Evolutionary conservation across 2,113 vertebrate genomes (phyloP), one percentile per base, ranked within the genome.

Genomic region (Montifringilla adamsi): DNA sequence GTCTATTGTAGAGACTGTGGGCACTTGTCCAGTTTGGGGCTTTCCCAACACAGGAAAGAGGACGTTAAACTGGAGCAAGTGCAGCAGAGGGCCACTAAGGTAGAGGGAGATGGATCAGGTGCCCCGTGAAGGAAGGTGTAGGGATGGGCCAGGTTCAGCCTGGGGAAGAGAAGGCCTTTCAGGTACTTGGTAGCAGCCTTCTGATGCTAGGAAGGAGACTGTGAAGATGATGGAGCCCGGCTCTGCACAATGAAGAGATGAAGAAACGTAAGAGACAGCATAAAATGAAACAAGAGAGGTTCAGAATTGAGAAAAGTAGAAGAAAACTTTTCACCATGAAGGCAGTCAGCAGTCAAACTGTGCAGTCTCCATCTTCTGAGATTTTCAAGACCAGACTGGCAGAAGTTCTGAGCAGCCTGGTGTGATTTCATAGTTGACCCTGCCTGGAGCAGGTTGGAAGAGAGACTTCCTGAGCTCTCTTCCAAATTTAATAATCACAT

Each of bases 1-100:
- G 17, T 50, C 33, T 56, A 6, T 7, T 33, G 18, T 44, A 85
- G 1, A 60, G 39, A 39, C 4, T 0, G 0, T 9, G 31, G 9
- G 28, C 22, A 43, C 31, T 11, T 28, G 21, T 52, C 35, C 44
- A 85, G 31, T 47, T 53, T 58, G 22, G 18, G 26, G 20, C 21
- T 15, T 15, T 27, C 33, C 4, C 15, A 26, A 0, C 13, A 50
- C 13, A 43, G 46, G 15, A 76, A 80, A 73, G 44, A 30, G 43
- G 17, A 27, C 78, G 35, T 33, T 49, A 44, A 72, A 68, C 17
- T 28, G 37, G 4, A 80, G 16, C 3, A 62, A 77, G 59, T 5
- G 6, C 15, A 64, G 53, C 55, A 66, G 24, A 30, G 53, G 30
- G 13, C 17, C 28, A 62, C 19, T 22, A 41, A 50, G 17, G 17